A percentile compares a stretch with the other conserved stretches of the same genome.
These are phyloP conservation scores for Phymatocera aterrima DNA, from an alignment of 2,888 invertebrate species.

Conservation along the genomic window DNA sequence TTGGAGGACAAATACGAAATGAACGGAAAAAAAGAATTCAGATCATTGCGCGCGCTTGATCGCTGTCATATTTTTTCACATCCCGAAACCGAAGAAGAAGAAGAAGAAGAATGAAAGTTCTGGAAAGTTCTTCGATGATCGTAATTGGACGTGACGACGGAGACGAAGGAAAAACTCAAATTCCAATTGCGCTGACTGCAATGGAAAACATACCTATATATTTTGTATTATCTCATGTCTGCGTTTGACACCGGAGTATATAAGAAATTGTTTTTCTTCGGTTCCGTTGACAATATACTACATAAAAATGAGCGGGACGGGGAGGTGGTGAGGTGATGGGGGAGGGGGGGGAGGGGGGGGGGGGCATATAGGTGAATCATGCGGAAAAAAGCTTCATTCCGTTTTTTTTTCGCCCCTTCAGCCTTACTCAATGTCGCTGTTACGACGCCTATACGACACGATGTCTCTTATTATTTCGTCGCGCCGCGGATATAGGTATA, in stretches of 20 bases:
- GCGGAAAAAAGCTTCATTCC: neutral
- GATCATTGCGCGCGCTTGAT: neutral
- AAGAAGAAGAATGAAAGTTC: no score
- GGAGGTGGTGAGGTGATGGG: no score
- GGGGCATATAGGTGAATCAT: no score
- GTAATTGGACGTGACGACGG: neutral
- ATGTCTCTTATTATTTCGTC: no score
- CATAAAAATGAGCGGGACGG: no score
- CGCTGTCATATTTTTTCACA: neutral
- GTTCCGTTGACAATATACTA: no score
- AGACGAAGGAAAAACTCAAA: neutral
- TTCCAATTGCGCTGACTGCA: neutral
- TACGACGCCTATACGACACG: neutral
- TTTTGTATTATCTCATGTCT: no score
- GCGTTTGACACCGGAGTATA: conserved; percentile 1
- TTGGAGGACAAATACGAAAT: neutral
- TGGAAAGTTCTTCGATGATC: no score
- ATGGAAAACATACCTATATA: neutral
- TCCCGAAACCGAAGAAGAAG: neutral
- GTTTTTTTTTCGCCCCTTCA: neutral
- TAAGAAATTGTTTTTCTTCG: no score
- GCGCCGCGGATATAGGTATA: no score
- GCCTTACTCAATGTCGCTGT: conserved; percentile 16
- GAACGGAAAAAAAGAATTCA: neutral
- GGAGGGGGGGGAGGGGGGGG: no score